A percentile compares a stretch with the other conserved stretches of the same genome.
These are phyloP conservation scores for Amblyjoppa proteus DNA, from an alignment of 2,888 invertebrate species.

Conservation along the genomic window DNA sequence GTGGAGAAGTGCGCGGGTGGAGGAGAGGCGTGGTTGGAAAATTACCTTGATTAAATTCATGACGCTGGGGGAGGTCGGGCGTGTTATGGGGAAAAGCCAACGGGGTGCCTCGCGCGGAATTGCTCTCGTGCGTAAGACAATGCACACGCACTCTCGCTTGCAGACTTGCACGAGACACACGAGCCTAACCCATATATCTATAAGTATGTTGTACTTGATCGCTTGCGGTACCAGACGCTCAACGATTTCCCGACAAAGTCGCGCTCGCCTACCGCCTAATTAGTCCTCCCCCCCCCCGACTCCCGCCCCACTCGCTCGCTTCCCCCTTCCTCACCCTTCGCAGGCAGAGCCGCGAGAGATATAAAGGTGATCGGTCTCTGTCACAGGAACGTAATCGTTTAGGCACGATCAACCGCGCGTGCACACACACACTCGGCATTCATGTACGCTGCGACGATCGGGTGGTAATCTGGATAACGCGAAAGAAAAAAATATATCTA, in stretches of 20 bases:
- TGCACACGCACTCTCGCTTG: slow-evolving; percentile 66
- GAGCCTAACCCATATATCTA: slow-evolving; percentile 1
- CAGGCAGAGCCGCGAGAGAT: slow-evolving; percentile 30
- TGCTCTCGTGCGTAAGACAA: slow-evolving; percentile 72
- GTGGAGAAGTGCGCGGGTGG: slow-evolving; percentile 22
- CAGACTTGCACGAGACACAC: slow-evolving; percentile 49
- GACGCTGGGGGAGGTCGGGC: slow-evolving; percentile 66
- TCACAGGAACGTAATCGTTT: slow-evolving; percentile 66
- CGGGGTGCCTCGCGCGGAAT: slow-evolving; percentile 45
- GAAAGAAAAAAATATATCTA: not conserved
- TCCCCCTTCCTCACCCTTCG: slow-evolving; percentile 19
- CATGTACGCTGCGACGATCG: not conserved
- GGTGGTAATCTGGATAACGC: not conserved
- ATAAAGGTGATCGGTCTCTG: slow-evolving; percentile 70
- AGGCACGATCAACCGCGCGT: slow-evolving; percentile 21
- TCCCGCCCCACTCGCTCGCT: slow-evolving; percentile 19
- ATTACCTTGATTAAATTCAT: slow-evolving; percentile 82
- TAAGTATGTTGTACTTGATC: not conserved
- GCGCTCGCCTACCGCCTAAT: slow-evolving; percentile 64
- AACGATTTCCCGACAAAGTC: slow-evolving; percentile 56
- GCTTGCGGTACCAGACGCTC: slow-evolving; percentile 18
- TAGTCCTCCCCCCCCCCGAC: slow-evolving; percentile 34
- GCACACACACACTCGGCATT: not conserved
- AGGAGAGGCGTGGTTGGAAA: slow-evolving; percentile 75
- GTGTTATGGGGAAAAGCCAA: slow-evolving; percentile 51